These are phyloP conservation scores for Panopea generosa DNA, from an alignment of 2,888 invertebrate species.

Conservation along the genomic window DNA sequence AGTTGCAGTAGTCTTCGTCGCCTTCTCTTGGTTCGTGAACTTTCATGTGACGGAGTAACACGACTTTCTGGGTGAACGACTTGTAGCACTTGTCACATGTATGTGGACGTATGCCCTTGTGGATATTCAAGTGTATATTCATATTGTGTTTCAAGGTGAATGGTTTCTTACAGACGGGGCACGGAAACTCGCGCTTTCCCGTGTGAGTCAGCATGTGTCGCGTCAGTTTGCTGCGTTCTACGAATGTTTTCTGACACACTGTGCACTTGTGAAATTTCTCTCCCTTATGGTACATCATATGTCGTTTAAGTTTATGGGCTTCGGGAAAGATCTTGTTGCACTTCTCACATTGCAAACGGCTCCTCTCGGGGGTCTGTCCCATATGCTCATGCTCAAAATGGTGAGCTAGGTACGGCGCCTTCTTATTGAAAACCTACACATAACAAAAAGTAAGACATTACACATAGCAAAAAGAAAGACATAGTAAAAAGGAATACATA, in stretches of 20 bases:
- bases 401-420: constrained; percentile 36
- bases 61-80: constrained; percentile 55
- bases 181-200: constrained; percentile 40
- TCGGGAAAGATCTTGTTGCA: constrained; percentile 57
- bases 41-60: constrained; percentile 49
- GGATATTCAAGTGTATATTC: constrained; percentile 46
- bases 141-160: constrained; percentile 52
- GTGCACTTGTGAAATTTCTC: constrained; percentile 38
- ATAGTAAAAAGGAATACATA: no score
- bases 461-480: no score
- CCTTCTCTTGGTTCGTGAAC: constrained; percentile 22
- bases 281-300: constrained; percentile 40
- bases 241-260: constrained; percentile 45
- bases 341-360: constrained; percentile 35
- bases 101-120: constrained; percentile 32
- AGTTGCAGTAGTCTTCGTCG: no score
- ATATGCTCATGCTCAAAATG: constrained; percentile 40
- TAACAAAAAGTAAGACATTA: background rate
- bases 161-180: constrained; percentile 42
- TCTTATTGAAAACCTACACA: constrained; percentile 50
- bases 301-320: constrained; percentile 48
- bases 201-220: constrained; percentile 54
- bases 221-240: constrained; percentile 43
- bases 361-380: background rate
- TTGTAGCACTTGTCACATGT: constrained; percentile 48